These are phyloP conservation scores for Xiphophorus couchianus DNA, from an alignment of 2,113 vertebrate species.

Conservation along the genomic window DNA sequence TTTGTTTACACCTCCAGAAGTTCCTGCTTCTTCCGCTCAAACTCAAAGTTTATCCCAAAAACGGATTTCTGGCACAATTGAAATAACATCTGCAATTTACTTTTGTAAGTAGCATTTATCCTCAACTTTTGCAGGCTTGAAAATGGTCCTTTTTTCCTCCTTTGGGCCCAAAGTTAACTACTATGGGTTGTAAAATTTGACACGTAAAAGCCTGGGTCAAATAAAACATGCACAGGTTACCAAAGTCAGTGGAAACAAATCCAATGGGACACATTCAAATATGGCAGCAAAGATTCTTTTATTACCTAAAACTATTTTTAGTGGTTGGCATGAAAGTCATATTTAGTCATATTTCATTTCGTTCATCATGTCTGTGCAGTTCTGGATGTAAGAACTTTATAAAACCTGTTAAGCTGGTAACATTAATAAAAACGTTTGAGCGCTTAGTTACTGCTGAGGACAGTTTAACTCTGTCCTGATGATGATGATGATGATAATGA, in stretches of 20 bases:
- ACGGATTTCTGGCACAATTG: slow-evolving; percentile 28
- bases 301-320: slow-evolving; percentile 14
- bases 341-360: slow-evolving; percentile 12
- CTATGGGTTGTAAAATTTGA: slow-evolving; percentile 55
- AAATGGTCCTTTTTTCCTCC: slow-evolving; percentile 32
- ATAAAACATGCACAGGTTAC: slow-evolving; percentile 57
- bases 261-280: slow-evolving; percentile 34
- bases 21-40: not conserved
- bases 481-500: too few relatives aligned
- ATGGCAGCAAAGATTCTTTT: slow-evolving; percentile 16
- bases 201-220: slow-evolving; percentile 57
- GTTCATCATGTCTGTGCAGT: not conserved
- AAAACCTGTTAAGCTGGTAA: too few relatives aligned
- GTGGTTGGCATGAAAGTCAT: slow-evolving; percentile 1
- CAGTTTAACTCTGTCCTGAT: too few relatives aligned
- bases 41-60: slow-evolving; percentile 49
- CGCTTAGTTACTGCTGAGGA: too few relatives aligned
- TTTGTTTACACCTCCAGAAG: not conserved
- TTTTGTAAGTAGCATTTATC: slow-evolving; percentile 62
- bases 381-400: too few relatives aligned
- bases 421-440: too few relatives aligned
- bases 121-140: slow-evolving; percentile 44
- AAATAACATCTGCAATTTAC: slow-evolving; percentile 66
- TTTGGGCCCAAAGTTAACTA: slow-evolving; percentile 41
- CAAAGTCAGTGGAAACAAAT: slow-evolving; percentile 46